These are phyloP conservation scores for Cynoglossus semilaevis DNA, from an alignment of 2,113 vertebrate genomes.

Conservation along the genomic window DNA sequence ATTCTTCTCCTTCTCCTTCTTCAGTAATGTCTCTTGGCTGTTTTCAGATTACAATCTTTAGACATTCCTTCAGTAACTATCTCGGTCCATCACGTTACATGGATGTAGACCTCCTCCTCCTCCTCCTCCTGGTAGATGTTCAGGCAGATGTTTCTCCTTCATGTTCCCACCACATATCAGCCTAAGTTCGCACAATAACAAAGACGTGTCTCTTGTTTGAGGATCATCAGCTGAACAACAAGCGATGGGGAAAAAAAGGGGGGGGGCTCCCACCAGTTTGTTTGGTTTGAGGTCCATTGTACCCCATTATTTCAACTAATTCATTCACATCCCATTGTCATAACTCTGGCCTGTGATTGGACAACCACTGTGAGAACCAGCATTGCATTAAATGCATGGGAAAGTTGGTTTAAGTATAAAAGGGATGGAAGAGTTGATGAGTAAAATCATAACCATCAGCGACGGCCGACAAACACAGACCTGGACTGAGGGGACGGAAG, in stretches of 20 bases:
- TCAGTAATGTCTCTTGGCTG: too few relatives aligned
- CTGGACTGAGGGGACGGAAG: constrained; percentile 19
- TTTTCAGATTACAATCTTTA: neutral
- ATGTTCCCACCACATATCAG: constrained; percentile 70
- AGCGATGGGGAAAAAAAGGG: constrained; percentile 9
- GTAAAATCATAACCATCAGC: constrained; percentile 40
- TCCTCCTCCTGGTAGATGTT: neutral
- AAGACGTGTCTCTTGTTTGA: constrained; percentile 34
- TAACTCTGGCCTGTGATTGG: constrained; percentile 68
- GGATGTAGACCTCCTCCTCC: neutral
- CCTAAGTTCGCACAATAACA: constrained; percentile 32
- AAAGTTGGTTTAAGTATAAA: constrained; percentile 61
- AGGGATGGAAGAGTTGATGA: constrained; percentile 27
- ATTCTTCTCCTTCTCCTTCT: too few relatives aligned
- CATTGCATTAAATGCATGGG: constrained; percentile 52
- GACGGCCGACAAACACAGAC: neutral
- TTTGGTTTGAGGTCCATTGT: constrained; percentile 61
- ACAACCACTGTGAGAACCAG: constrained; percentile 71
- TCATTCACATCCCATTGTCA: constrained; percentile 68
- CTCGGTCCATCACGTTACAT: neutral
- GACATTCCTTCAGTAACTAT: neutral
- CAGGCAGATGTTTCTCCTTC: constrained; percentile 55
- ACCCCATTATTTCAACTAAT: constrained; percentile 61
- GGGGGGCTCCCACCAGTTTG: constrained; percentile 70
- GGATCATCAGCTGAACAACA: constrained; percentile 40